Base-by-base conservation (phyloP, 1,140 invertebrate species). In the Drosophila gunungcola region DNA sequence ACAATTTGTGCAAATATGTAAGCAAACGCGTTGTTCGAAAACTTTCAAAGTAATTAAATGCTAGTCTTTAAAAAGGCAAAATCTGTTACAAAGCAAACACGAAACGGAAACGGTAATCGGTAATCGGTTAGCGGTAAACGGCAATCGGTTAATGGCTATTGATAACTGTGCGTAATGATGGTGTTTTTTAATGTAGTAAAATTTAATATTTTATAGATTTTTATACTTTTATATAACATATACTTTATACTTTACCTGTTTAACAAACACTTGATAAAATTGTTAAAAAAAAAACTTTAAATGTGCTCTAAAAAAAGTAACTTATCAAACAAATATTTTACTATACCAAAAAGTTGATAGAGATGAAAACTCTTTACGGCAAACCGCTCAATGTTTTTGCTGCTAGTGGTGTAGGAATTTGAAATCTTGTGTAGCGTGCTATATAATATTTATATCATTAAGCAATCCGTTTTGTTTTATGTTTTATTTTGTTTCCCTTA, bases 201-300 rank as follows among this genome's bases (percentile, higher is more conserved):
- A 84, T 88, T 89, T 74, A 80, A 88, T 88, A 89, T 88, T 88
- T 88, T 88, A 88, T 88, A 88, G 84, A 88, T 88, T 88, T 88
- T 88, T 88, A 88, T 88, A 88, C 84, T 88, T 88, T 88, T 88
- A 88, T 86, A 86, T 86, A 88, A 79, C 61, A 88, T 54, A 88
- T 88, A 89, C 83, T 88, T 88, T 88, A 89, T 88, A 88, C 84
- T 89, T 88, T 88, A 84, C 83, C 84, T 88, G 84, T 88, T 78
- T 88, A 89, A 76, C 70, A 73, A 79, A 70, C 70, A 70, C 52
- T 52, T 36, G 61, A 65, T 13, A 58, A 77, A 67, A 73, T 56
- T 29, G 69, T 67, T 60, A 73, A 57, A 60, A 54, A 49, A 53
- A 72, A 76, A 68, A 62, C 70, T 86, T 78, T 83, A 62, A 84